Evolutionary conservation across 2,797 vertebrate genomes (phyloP).

Genomic region (Perodicticus potto): DNA sequence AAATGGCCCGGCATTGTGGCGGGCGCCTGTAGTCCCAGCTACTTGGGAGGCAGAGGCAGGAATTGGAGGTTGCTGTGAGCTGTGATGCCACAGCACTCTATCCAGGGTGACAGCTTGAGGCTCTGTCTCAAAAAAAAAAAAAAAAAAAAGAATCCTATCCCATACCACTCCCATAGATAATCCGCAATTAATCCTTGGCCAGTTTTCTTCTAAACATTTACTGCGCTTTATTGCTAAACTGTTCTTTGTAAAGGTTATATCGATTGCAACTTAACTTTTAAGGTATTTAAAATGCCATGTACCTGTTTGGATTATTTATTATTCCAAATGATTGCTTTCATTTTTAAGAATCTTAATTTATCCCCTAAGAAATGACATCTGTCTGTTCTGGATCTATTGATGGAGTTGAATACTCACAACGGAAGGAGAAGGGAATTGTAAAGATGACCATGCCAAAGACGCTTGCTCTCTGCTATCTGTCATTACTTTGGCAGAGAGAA

Average conservation of each 20-base stretch:
- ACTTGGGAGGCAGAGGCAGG: too few relatives aligned
- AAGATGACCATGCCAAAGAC: conserved; percentile 93
- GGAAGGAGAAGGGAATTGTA: conserved; percentile 58
- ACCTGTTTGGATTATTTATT: background rate
- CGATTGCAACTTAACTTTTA: background rate
- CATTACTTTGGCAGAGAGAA: conserved; percentile 93
- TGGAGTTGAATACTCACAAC: conserved; percentile 80
- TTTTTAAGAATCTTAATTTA: conserved; percentile 20
- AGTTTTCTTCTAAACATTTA: background rate
- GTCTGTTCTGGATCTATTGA: conserved; percentile 90
- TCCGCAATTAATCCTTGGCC: background rate
- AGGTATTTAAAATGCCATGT: conserved; percentile 12
- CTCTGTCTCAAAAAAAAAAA: too few relatives aligned
- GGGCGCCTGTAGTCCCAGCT: too few relatives aligned
- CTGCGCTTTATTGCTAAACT: background rate
- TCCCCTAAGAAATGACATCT: conserved; percentile 80
- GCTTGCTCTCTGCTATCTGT: conserved; percentile 93
- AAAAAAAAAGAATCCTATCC: too few relatives aligned
- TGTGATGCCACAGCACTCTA: too few relatives aligned
- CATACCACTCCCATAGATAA: background rate
- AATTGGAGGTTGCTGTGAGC: too few relatives aligned
- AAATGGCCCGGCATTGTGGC: too few relatives aligned
- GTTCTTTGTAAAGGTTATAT: background rate
- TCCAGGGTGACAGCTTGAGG: too few relatives aligned
- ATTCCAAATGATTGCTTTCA: background rate